Evolutionary conservation across 1,140 invertebrate genomes (phyloP).

Genomic region (Platyscapa corneri): DNA sequence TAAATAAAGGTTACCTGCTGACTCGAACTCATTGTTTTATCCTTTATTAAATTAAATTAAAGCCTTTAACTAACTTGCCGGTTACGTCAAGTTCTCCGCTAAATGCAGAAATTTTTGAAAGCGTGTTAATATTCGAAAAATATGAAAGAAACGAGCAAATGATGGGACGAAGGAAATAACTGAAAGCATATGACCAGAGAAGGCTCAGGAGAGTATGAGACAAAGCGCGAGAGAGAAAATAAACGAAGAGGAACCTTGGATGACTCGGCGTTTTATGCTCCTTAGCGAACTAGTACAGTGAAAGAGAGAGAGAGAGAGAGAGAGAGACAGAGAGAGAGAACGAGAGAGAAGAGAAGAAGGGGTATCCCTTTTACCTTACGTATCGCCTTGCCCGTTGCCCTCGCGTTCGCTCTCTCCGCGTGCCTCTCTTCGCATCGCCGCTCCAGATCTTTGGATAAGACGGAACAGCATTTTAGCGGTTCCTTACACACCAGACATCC

Average conservation of each 20-base stretch:
- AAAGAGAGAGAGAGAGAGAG: neutral
- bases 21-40: neutral
- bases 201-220: neutral
- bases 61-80: neutral
- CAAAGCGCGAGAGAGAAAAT: neutral
- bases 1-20: neutral
- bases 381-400: constrained; percentile 49
- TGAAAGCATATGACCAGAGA: neutral
- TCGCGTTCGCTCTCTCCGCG: constrained; percentile 61
- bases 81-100: neutral
- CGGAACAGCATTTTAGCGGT: constrained; percentile 76
- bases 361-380: constrained; percentile 56
- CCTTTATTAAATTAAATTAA: neutral
- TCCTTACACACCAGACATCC: constrained; percentile 76
- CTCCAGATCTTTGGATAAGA: constrained; percentile 75
- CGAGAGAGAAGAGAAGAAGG: neutral
- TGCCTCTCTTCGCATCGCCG: constrained; percentile 75
- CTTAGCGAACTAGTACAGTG: constrained; percentile 6
- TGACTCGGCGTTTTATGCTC: neutral
- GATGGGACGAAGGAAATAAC: constrained; percentile 12
- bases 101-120: neutral
- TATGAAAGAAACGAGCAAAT: neutral
- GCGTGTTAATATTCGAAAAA: constrained; percentile 17
- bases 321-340: neutral
- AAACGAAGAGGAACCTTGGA: neutral